Evolutionary conservation across 2,113 vertebrate genomes (phyloP).

Genomic region (Rafetus swinhoei): DNA sequence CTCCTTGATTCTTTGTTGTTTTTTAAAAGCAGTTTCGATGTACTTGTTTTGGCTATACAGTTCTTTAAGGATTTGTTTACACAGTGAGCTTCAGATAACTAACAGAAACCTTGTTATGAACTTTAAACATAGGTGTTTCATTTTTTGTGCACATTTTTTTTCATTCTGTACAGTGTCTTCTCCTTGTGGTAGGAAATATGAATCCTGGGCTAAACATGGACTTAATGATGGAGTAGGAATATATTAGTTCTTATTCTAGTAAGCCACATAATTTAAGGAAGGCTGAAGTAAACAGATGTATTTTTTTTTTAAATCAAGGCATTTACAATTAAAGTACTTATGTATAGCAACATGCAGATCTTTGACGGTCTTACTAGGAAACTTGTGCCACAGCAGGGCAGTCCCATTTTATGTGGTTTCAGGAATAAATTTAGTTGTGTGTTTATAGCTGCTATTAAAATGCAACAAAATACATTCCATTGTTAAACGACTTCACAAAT

Average conservation of each 20-base stretch:
- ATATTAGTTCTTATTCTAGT: background rate
- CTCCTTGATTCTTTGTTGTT: background rate
- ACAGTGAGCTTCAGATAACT: background rate
- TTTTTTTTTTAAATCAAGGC: background rate
- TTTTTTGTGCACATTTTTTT: background rate
- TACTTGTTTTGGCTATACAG: background rate
- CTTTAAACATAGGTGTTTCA: fast-evolving
- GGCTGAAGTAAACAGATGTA: background rate
- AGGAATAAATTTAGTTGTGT: background rate
- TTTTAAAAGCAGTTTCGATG: background rate
- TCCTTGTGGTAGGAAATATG: background rate
- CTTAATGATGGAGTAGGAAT: background rate
- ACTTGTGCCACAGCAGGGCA: background rate
- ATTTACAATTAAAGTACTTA: background rate
- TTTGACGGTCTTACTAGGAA: fast-evolving
- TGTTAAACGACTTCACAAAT: background rate
- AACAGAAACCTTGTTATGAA: background rate
- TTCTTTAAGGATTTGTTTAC: background rate
- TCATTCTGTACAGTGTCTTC: background rate
- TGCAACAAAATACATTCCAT: background rate
- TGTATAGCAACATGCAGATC: background rate
- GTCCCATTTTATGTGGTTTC: background rate
- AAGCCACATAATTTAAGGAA: background rate
- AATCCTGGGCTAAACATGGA: background rate
- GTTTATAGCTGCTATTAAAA: background rate